Evolutionary conservation across 1,140 invertebrate genomes (phyloP), one percentile per base, ranked within the genome.

Genomic region (Pararge aegeria): DNA sequence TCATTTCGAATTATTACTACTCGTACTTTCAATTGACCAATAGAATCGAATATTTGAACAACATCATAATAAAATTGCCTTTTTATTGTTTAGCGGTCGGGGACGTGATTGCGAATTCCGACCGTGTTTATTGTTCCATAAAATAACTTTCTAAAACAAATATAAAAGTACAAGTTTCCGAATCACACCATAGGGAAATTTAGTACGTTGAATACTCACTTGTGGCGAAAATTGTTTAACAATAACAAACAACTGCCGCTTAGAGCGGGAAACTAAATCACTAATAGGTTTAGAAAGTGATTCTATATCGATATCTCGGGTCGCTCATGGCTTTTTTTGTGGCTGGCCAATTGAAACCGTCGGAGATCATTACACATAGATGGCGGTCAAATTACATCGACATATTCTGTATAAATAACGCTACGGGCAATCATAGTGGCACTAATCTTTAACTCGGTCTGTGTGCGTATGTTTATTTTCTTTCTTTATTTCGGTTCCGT

Each of bases 371-470:
- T 68, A 68, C 50, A 61, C 44, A 24, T 30, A 61, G 54, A 61
- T 44, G 57, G 44, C 61, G 66, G 55, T 72, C 66, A 73, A 74
- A 74, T 76, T 74, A 70, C 58, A 66, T 55, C 61, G 52, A 52
- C 48, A 64, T 66, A 64, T 46, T 64, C 42, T 68, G 56, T 70
- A 71, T 66, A 80, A 68, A 68, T 73, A 71, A 70, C 57, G 69
- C 71, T 70, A 69, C 38, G 48, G 18, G 67, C 71, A 82, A 80
- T 76, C 61, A 55, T 57, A 67, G 56, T 80, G 73, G 80, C 72
- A 77, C 71, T 78, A 78, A 80, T 82, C 66, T 66, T 49, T 55
- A 52, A 60, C 60, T 69, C 57, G 27, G 56, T 48, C 64, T 62
- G 50, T 65, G 51, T 68, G 55, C 66, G 44, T 71, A 68, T 66